Base-by-base conservation (phyloP, 2,113 vertebrate species). In the Lepisosteus oculatus region DNA sequence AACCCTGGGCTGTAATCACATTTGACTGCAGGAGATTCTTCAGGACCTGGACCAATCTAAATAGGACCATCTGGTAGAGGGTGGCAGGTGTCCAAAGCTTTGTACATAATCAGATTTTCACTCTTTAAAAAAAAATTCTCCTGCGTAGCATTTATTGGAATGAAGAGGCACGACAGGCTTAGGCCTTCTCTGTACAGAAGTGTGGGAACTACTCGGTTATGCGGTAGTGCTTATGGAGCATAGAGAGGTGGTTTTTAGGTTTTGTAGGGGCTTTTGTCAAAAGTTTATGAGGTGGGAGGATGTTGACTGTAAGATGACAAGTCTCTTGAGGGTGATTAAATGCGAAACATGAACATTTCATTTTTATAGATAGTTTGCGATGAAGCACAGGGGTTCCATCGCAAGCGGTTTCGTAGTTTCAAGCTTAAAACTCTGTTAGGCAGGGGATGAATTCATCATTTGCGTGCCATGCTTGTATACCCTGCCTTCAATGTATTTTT, bases 41-140 rank as follows among this genome's bases (percentile, higher is more conserved):
- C 64, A 74, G 77, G 79, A 68, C 55, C 65, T 61, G 47, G 74
- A 62, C 67, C 69, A 70, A 75, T 76, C 75, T 72, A 80, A 76
- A 70, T 72, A 67, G 72, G 69, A 77, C 61, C 70, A 77, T 68
- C 68, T 71, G 77, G 68, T 4, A 56, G 54, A 43, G 12, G 65
- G 51, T 81, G 78, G 84, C 77, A 6, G 14, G 3, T 9, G 41
- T 80, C 80, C 80, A 81, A 64, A 59, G 15, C 67, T 47, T 71
- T 29, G 29, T 76, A 76, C 72, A 68, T 83, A 81, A 84, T 81
- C 79, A 72, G 79, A 74, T 84, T 81, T 76, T n/a, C 6, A 15
- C 11, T 11, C 29, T 17, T 65, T 29, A 29, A 29, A 29, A 29
- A 29, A 29, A 29, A 29, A 3, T n/a, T 55, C 17, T 13, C 15